Evolutionary conservation across 2,113 vertebrate species (phyloP), one percentile per base, ranked within the genome.

Genomic region (Epinephelus lanceolatus): DNA sequence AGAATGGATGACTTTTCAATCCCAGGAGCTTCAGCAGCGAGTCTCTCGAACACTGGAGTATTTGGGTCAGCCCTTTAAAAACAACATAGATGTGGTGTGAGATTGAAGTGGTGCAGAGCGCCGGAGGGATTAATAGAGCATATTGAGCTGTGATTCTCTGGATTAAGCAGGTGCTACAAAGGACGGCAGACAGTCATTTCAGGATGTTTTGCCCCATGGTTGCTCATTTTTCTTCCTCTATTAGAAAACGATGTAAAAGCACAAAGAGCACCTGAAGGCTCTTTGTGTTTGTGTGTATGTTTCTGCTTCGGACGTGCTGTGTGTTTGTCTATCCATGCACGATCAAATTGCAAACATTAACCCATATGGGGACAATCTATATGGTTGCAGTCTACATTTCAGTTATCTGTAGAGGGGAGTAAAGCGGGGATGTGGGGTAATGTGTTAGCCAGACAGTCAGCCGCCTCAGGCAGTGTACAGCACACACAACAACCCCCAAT

Each of bases 21-120:
- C 83, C 81, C 86, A 86, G 86, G 91, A 91, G 90, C 84, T 90
- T 93, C 78, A 60, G 80, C 83, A 85, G 90, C 76, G 75, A 91
- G 86, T 89, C 91, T 86, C 80, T 89, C 80, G 75, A 91, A 86
- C 74, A 88, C 77, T 74, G 52, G 85, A 86, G 90, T 92, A 95
- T 95, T 92, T 94, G 90, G 93, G 93, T 94, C 92, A 94, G 76
- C 71, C 86, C 86, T 89, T 88, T 87, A 91, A 90, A 93, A 89
- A 89, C 83, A 80, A 88, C 76, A 81, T 82, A 84, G 84, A 88
- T 87, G 79, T 79, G 76, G 73, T 85, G 90, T 68, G 88, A 86
- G 80, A 92, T 81, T 87, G 89, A 91, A 89, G 83, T 85, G 86
- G 60, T 84, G 79, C 75, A 72, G 57, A 79, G 81, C 81, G 88